Evolutionary conservation across 2,113 vertebrate species (phyloP).

Genomic region (Ondatra zibethicus): DNA sequence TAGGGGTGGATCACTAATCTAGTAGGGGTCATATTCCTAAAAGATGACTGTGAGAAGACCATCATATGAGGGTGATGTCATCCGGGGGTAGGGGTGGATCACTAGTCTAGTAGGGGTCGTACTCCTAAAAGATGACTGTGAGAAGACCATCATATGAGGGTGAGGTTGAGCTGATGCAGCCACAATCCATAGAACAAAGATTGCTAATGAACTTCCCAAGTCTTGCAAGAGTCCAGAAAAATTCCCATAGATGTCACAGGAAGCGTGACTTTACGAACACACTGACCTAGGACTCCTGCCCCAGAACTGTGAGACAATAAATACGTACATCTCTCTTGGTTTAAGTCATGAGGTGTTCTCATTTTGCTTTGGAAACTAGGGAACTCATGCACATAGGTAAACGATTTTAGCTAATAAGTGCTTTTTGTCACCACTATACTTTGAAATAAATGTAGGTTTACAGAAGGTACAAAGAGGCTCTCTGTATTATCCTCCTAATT

Average conservation of each 20-base stretch:
- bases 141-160: neutral
- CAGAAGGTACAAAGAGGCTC: neutral
- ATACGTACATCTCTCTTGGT: neutral
- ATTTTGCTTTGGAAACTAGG: neutral
- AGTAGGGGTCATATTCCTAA: neutral
- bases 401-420: slow-evolving; percentile 19
- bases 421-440: neutral
- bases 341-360: neutral
- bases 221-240: neutral
- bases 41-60: neutral
- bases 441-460: slow-evolving; percentile 16
- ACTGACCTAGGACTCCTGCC: neutral
- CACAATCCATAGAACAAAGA: neutral
- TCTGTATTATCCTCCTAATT: neutral
- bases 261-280: neutral
- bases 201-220: neutral
- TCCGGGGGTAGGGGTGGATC: no score
- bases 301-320: neutral
- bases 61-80: neutral
- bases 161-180: neutral
- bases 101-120: neutral
- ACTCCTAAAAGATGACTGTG: neutral
- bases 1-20: neutral
- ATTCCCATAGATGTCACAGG: neutral
- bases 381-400: neutral